A percentile compares a stretch with the other conserved stretches of the same genome.
These are phyloP conservation scores for Congeria kusceri DNA, from an alignment of 2,888 invertebrate genomes.

Conservation along the genomic window DNA sequence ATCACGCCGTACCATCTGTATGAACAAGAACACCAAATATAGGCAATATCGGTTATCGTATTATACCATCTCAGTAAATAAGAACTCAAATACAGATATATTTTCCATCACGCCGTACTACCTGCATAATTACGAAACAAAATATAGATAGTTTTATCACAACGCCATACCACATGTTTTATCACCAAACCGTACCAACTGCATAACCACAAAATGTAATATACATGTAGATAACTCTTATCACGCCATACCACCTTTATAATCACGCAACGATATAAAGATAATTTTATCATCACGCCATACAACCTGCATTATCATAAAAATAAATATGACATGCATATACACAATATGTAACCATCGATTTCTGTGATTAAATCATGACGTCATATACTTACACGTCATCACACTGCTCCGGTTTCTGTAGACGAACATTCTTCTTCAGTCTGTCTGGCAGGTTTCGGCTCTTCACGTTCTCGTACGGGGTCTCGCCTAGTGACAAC, in stretches of 20 bases:
- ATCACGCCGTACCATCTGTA: conserved; percentile 68
- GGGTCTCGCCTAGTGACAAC: conserved; percentile 60
- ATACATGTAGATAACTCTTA: neutral
- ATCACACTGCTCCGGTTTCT: conserved; percentile 70
- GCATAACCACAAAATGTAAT: too few species aligned
- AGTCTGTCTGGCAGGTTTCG: conserved; percentile 61
- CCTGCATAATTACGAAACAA: too few species aligned
- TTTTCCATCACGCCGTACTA: too few species aligned
- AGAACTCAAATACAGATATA: too few species aligned
- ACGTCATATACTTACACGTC: conserved; percentile 64
- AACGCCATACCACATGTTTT: too few species aligned
- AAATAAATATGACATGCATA: neutral
- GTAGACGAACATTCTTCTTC: conserved; percentile 66
- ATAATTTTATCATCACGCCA: neutral
- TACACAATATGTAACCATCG: too few species aligned
- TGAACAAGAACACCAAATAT: neutral
- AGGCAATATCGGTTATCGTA: too few species aligned
- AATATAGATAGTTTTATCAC: too few species aligned
- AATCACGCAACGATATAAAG: neutral
- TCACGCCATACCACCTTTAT: neutral
- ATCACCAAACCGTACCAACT: too few species aligned
- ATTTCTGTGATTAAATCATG: too few species aligned
- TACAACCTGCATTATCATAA: too few species aligned
- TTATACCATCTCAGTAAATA: too few species aligned
- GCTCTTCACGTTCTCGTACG: conserved; percentile 63